Conservation (phyloP, 2,113 vertebrate species). For the Megaceryle maxima region DNA sequence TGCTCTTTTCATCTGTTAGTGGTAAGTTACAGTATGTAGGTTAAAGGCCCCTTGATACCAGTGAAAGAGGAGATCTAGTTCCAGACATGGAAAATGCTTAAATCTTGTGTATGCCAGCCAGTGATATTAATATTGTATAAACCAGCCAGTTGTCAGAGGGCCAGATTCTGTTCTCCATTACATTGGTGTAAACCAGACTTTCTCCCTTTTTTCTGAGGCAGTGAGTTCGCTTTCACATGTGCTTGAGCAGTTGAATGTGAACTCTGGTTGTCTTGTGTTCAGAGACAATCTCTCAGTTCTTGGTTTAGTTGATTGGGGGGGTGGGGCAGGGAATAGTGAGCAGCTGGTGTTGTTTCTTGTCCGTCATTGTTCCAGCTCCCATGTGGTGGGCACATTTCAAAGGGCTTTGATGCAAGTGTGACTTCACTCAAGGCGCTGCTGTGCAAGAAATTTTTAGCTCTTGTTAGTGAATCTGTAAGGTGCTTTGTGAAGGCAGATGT, state of each 20-base stretch:
- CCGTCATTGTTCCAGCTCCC: background rate
- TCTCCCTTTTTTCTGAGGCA: background rate
- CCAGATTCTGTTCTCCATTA: conserved; percentile 49
- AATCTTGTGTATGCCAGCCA: conserved; percentile 39
- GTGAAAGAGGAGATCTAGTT: conserved; percentile 24
- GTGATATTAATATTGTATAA: conserved; percentile 43
- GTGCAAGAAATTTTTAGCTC: background rate
- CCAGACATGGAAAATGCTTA: conserved; percentile 49
- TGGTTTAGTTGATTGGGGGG: background rate
- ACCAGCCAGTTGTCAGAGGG: conserved; percentile 32
- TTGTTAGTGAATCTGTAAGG: background rate
- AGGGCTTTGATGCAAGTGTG: background rate
- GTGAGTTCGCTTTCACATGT: background rate
- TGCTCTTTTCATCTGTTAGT: conserved; percentile 45
- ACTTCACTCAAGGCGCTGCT: background rate
- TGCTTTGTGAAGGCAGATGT: background rate
- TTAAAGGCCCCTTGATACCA: conserved; percentile 32
- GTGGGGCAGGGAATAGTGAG: background rate
- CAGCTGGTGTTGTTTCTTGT: background rate
- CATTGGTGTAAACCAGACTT: background rate
- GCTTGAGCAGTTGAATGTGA: background rate
- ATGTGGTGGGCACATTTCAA: background rate
- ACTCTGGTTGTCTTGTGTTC: background rate
- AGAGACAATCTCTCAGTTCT: background rate
- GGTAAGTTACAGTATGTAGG: conserved; percentile 26